Evolutionary conservation across 2,113 vertebrate genomes (phyloP).

Genomic region (Solea solea): DNA sequence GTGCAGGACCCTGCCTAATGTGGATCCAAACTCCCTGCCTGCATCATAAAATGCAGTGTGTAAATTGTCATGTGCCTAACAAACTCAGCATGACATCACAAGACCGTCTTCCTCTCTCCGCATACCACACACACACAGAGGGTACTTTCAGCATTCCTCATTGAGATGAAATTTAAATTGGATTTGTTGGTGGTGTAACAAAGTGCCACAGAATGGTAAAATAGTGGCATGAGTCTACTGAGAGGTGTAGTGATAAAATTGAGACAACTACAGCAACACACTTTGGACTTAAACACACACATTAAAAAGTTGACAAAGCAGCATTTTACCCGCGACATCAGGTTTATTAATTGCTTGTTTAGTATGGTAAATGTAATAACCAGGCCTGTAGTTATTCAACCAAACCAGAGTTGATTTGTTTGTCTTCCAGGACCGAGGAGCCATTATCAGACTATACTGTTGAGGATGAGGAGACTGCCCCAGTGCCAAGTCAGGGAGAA

Average conservation of each 20-base stretch:
- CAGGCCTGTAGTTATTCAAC: not conserved
- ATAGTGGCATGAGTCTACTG: constrained; percentile 2
- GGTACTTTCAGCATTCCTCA: constrained; percentile 50
- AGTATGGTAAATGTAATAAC: not conserved
- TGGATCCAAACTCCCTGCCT: not conserved
- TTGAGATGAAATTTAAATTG: constrained; percentile 35
- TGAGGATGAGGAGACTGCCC: constrained; percentile 35
- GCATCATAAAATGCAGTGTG: constrained; percentile 25
- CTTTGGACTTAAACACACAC: no score
- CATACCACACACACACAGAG: constrained; percentile 5
- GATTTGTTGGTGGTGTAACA: constrained; percentile 35
- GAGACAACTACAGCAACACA: no score
- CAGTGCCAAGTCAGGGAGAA: constrained; percentile 4
- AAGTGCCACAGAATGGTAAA: constrained; percentile 9
- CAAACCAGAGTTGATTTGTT: not conserved
- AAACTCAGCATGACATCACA: constrained; percentile 52
- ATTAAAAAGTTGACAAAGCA: no score
- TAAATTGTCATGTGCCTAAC: constrained; percentile 50
- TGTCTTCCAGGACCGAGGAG: constrained; percentile 64
- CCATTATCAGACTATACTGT: constrained; percentile 12
- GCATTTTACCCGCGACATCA: no score
- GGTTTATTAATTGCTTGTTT: not conserved
- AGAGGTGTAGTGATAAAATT: constrained; percentile 2
- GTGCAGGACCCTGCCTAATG: not conserved
- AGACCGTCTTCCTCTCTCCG: constrained; percentile 13